Percentiles rank a stretch among this genome's conserved stretches.
These are phyloP conservation scores for Nowickia ferox DNA, from an alignment of 2,888 invertebrate genomes.

Conservation along the genomic window DNA sequence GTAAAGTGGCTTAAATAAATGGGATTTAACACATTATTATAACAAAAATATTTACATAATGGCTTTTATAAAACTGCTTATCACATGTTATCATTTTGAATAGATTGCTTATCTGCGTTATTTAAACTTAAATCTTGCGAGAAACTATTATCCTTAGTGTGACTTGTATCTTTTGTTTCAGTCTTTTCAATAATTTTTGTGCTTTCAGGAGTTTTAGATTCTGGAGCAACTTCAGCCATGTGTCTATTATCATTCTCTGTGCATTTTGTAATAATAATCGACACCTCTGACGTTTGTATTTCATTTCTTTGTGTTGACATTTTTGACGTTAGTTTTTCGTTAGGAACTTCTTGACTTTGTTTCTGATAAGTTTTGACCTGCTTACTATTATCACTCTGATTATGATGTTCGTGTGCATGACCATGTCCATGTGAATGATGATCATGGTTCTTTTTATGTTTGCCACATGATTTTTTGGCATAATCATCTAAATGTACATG, in stretches of 20 bases:
- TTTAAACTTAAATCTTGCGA: neutral
- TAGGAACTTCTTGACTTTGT: constrained; percentile 37
- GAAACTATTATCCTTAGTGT: neutral
- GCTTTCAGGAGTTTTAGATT: neutral
- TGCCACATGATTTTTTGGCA: constrained; percentile 44
- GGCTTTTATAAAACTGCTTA: constrained; percentile 1
- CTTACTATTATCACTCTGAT: neutral
- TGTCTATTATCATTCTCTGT: neutral
- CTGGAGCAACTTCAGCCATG: neutral
- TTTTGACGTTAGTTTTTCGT: neutral
- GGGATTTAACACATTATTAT: neutral
- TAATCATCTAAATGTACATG: constrained; percentile 38
- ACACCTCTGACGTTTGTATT: neutral
- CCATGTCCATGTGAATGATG: constrained; percentile 4
- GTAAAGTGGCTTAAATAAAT: neutral
- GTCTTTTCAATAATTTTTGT: constrained; percentile 20
- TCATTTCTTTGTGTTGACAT: neutral
- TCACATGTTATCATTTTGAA: neutral
- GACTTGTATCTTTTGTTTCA: constrained; percentile 14
- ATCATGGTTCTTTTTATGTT: constrained; percentile 35
- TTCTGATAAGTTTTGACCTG: neutral
- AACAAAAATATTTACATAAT: neutral
- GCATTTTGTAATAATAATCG: neutral
- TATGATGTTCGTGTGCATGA: constrained; percentile 12
- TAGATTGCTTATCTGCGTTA: neutral